These are phyloP conservation scores for Aselliscus stoliczkanus DNA, from an alignment of 2,797 vertebrate species.

Conservation along the genomic window DNA sequence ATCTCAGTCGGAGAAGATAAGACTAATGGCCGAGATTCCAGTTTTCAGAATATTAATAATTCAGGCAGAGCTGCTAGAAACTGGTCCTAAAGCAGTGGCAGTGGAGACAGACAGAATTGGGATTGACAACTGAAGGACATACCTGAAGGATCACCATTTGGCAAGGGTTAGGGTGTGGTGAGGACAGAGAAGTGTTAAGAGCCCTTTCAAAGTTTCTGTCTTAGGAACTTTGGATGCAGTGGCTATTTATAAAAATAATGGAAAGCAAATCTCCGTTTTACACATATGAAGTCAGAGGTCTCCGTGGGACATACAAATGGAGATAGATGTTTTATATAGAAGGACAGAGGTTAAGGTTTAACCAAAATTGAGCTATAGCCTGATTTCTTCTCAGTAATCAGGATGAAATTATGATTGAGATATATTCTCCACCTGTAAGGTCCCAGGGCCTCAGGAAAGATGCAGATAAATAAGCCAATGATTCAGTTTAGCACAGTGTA, in stretches of 20 bases:
- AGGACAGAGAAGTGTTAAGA: not conserved
- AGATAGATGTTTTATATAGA: not conserved
- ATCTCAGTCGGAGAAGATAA: not conserved
- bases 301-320: not conserved
- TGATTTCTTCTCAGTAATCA: not conserved
- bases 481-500: not conserved
- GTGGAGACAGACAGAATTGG: not conserved
- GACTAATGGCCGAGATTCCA: not conserved
- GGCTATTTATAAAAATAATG: not conserved
- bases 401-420: not conserved
- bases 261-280: not conserved
- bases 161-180: not conserved
- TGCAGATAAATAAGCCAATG: not conserved
- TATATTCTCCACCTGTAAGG: not conserved
- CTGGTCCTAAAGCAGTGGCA: not conserved
- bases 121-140: not conserved
- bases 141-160: not conserved
- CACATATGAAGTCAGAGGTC: not conserved
- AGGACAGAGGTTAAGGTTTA: not conserved
- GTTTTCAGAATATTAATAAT: not conserved
- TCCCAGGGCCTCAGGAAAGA: not conserved
- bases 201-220: not conserved
- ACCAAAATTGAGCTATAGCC: not conserved
- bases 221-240: not conserved
- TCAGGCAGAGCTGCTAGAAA: not conserved